These are phyloP conservation scores for Rhabdomys pumilio DNA, from an alignment of 2,797 vertebrate genomes.

Conservation along the genomic window DNA sequence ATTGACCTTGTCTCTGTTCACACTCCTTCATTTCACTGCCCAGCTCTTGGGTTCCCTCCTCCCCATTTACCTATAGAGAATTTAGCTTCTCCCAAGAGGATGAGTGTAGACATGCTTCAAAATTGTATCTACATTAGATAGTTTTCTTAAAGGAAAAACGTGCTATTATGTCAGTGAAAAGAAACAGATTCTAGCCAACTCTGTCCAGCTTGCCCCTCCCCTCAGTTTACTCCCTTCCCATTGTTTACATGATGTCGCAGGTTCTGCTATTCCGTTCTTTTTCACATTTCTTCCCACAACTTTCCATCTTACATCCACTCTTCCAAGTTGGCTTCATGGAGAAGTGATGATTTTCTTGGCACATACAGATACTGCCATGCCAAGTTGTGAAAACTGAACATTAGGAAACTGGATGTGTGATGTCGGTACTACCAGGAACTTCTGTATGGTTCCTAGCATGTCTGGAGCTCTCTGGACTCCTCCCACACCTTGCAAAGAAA, in stretches of 20 bases:
- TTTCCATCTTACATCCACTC: not conserved
- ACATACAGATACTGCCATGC: not conserved
- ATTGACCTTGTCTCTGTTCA: not conserved
- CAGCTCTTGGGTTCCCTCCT: not conserved
- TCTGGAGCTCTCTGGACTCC: not conserved
- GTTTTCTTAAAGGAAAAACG: not conserved
- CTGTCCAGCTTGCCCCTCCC: not conserved
- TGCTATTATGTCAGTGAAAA: not conserved
- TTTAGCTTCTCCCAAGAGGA: not conserved
- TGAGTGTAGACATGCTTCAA: not conserved
- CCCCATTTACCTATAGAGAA: not conserved
- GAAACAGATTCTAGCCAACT: not conserved
- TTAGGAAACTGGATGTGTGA: not conserved
- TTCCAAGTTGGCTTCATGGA: not conserved
- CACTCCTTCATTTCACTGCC: not conserved
- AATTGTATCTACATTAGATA: not conserved
- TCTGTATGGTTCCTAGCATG: not conserved
- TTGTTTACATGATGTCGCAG: not conserved
- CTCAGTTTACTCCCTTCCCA: not conserved
- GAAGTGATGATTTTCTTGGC: not conserved
- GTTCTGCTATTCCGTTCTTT: not conserved
- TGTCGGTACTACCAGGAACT: not conserved
- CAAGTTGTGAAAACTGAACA: not conserved
- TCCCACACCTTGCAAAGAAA: not conserved
- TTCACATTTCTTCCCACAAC: not conserved